These are phyloP conservation scores for Erpetoichthys calabaricus DNA, from an alignment of 2,797 vertebrate genomes.

Conservation along the genomic window DNA sequence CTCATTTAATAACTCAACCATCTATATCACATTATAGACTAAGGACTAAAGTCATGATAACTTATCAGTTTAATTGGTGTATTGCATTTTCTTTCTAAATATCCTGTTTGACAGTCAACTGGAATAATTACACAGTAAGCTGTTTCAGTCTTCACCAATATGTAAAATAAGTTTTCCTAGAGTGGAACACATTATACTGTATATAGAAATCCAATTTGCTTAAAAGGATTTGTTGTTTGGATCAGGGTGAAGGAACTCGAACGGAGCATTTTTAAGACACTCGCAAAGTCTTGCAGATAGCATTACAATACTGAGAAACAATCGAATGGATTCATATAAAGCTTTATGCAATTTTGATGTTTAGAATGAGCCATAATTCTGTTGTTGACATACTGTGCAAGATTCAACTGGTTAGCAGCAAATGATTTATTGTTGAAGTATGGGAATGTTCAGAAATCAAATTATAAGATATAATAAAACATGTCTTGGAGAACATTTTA, in stretches of 20 bases:
- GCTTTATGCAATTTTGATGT: too few relatives aligned
- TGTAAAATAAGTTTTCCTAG: constrained; percentile 4
- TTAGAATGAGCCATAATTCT: too few relatives aligned
- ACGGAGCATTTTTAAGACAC: not conserved
- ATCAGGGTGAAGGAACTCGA: not conserved
- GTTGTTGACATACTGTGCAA: too few relatives aligned
- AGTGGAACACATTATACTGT: not conserved
- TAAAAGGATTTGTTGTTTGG: not conserved
- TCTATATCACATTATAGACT: not conserved
- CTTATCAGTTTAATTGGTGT: not conserved
- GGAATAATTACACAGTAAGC: constrained; percentile 6
- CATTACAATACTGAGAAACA: not conserved
- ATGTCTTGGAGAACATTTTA: too few relatives aligned
- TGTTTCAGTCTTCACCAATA: constrained; percentile 5
- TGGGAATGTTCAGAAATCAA: too few relatives aligned
- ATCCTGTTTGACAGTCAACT: too few relatives aligned
- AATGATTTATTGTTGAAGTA: too few relatives aligned
- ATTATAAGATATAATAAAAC: too few relatives aligned
- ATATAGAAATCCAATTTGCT: not conserved
- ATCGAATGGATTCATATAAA: too few relatives aligned
- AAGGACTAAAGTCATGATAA: not conserved
- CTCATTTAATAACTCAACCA: not conserved
- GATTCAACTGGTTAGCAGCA: too few relatives aligned
- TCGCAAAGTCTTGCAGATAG: not conserved
- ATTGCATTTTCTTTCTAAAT: too few relatives aligned